Percentiles rank a stretch among this genome's conserved stretches.
These are phyloP conservation scores for Melanotaenia boesemani DNA, from an alignment of 2,797 vertebrate species.

Conservation along the genomic window DNA sequence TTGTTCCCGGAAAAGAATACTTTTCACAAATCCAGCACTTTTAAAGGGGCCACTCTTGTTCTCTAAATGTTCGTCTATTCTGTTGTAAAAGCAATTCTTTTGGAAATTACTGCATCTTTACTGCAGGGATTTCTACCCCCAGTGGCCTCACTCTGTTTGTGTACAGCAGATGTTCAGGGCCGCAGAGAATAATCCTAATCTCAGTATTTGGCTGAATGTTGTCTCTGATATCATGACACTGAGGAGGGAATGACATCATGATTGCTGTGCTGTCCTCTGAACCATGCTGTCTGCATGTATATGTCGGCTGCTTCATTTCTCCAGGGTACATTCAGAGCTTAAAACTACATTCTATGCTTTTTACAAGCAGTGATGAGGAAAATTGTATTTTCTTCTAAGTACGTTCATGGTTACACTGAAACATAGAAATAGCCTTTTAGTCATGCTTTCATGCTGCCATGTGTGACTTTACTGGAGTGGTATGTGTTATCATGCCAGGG, in stretches of 20 bases:
- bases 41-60: conserved; percentile 6
- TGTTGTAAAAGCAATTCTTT: conserved; percentile 29
- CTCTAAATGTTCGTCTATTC: conserved; percentile 18
- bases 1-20: conserved; percentile 17
- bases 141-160: conserved; percentile 48
- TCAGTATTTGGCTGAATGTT: conserved; percentile 56
- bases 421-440: conserved; percentile 27
- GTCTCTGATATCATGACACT: conserved; percentile 61
- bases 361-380: background rate
- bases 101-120: conserved; percentile 48
- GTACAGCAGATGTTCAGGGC: conserved; percentile 66
- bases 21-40: background rate
- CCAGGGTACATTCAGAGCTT: background rate
- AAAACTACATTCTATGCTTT: background rate
- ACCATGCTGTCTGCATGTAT: conserved; percentile 14
- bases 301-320: conserved; percentile 17
- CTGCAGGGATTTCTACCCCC: conserved; percentile 38
- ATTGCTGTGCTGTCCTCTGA: conserved; percentile 26
- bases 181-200: conserved; percentile 78
- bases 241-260: conserved; percentile 65
- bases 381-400: background rate
- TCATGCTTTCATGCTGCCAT: conserved; percentile 22
- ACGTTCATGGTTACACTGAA: background rate
- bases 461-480: conserved; percentile 39
- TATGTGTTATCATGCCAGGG: conserved; percentile 37